Conservation (phyloP, 2,888 invertebrate species). For the Tribolium freemani region DNA sequence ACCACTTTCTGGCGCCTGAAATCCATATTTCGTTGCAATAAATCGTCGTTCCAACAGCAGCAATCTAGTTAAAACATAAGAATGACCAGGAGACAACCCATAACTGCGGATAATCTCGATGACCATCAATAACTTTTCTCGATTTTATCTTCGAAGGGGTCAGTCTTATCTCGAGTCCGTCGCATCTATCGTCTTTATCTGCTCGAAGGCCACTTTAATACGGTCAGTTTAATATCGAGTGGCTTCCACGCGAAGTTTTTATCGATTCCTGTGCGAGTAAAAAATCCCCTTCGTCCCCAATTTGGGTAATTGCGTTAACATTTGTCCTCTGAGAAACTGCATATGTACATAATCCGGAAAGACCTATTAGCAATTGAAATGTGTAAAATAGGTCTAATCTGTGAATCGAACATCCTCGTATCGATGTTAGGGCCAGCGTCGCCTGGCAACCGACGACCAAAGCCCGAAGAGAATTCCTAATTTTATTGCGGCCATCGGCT, state of each 20-base stretch:
- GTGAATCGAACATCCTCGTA: conserved; percentile 61
- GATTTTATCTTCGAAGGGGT: conserved; percentile 58
- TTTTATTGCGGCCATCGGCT: conserved; percentile 38
- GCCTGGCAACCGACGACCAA: conserved; percentile 61
- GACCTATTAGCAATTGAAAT: conserved; percentile 64
- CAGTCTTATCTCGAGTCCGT: conserved; percentile 36
- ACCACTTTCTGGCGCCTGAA: conserved; percentile 16
- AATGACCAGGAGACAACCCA: conserved; percentile 65
- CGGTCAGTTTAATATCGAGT: conserved; percentile 45
- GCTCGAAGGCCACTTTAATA: conserved; percentile 36
- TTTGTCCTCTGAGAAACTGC: conserved; percentile 41
- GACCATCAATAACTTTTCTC: conserved; percentile 66
- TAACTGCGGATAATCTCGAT: conserved; percentile 66
- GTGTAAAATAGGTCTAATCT: conserved; percentile 64
- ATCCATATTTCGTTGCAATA: conserved; percentile 23
- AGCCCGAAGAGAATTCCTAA: conserved; percentile 54
- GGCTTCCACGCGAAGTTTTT: conserved; percentile 17
- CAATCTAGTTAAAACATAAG: conserved; percentile 63
- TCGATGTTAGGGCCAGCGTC: conserved; percentile 60
- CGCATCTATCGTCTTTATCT: conserved; percentile 31
- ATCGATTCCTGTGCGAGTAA: conserved; percentile 21
- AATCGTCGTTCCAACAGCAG: conserved; percentile 54
- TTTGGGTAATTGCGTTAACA: conserved; percentile 39
- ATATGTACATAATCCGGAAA: conserved; percentile 53
- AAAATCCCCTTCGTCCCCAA: background rate